These are phyloP conservation scores for Ooceraea biroi DNA, from an alignment of 1,140 invertebrate genomes.

Conservation along the genomic window DNA sequence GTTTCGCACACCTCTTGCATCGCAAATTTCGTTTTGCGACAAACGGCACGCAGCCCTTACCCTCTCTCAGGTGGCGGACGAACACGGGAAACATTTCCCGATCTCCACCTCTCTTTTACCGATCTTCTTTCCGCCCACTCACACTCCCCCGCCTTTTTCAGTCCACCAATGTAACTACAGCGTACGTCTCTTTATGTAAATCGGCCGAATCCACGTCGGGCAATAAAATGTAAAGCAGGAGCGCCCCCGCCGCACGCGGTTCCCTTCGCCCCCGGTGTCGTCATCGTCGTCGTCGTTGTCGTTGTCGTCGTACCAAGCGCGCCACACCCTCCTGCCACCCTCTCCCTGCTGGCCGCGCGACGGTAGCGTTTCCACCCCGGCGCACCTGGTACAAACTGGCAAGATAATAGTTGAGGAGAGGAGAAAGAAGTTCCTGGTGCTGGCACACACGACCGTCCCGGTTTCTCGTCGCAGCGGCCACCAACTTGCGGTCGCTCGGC, in stretches of 20 bases:
- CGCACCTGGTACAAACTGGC: conserved; percentile 71
- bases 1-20: conserved; percentile 51
- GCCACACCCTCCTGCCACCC: conserved; percentile 20
- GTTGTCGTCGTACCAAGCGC: conserved; percentile 50
- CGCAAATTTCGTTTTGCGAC: conserved; percentile 55
- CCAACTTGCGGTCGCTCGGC: background rate
- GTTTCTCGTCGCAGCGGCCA: conserved; percentile 35
- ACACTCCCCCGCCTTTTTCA: background rate
- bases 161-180: conserved; percentile 26
- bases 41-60: conserved; percentile 43
- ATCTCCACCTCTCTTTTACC: background rate
- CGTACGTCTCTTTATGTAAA: conserved; percentile 74
- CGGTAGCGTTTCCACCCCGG: conserved; percentile 51
- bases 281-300: conserved; percentile 16
- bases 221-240: conserved; percentile 76
- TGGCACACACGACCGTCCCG: conserved; percentile 4
- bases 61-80: background rate
- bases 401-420: conserved; percentile 64
- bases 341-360: background rate
- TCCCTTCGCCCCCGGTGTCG: background rate
- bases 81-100: conserved; percentile 46
- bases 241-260: conserved; percentile 24
- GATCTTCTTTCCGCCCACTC: background rate
- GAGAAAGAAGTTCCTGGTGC: conserved; percentile 11
- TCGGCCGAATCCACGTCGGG: conserved; percentile 69